Evolutionary conservation across 2,797 vertebrate genomes (phyloP).

Genomic region (Jordanella pulchra): DNA sequence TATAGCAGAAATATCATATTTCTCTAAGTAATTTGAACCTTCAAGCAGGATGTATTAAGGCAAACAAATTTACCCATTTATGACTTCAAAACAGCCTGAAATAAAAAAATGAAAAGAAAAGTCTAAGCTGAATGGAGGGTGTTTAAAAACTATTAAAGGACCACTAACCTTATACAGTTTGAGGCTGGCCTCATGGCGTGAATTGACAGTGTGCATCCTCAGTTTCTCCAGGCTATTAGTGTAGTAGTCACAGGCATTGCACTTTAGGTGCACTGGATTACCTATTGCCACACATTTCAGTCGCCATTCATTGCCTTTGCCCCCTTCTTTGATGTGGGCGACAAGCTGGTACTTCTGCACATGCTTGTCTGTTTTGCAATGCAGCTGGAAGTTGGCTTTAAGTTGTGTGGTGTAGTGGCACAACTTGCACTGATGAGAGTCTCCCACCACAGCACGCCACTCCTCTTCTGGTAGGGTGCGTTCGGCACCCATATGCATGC

Average conservation of each 20-base stretch:
- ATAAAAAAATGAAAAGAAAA: not conserved
- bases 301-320: constrained; percentile 98
- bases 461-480: constrained; percentile 95
- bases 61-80: not conserved
- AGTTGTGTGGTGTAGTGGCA: constrained; percentile 98
- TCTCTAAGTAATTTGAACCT: not conserved
- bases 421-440: constrained; percentile 97
- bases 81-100: not conserved
- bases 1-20: not conserved
- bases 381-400: constrained; percentile 99
- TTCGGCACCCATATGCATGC: constrained; percentile 96
- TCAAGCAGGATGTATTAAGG: not conserved
- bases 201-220: constrained; percentile 95
- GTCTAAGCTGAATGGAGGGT: constrained; percentile 6
- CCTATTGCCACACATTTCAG: constrained; percentile 98
- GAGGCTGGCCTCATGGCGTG: constrained; percentile 96
- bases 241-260: constrained; percentile 99
- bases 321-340: constrained; percentile 98
- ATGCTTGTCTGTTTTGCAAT: constrained; percentile 99
- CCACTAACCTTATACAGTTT: constrained; percentile 96
- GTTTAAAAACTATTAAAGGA: constrained; percentile 4
- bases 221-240: constrained; percentile 99
- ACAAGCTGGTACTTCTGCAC: constrained; percentile 99
- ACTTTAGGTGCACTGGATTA: constrained; percentile 97
- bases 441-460: constrained; percentile 95